These are phyloP conservation scores for Heterotilapia buettikoferi DNA, from an alignment of 2,113 vertebrate genomes.

Conservation along the genomic window DNA sequence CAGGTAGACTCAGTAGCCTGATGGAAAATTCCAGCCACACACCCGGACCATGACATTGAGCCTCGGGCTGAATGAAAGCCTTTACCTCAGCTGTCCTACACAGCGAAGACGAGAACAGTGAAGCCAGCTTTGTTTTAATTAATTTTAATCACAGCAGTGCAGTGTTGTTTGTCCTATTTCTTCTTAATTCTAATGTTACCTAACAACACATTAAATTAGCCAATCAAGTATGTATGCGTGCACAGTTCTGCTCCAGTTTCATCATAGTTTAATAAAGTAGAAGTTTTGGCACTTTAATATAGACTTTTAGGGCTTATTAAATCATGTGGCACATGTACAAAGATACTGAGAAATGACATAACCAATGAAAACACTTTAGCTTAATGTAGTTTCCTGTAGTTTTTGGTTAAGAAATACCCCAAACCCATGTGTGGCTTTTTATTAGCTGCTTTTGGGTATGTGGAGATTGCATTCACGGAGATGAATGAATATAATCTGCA, in stretches of 20 bases:
- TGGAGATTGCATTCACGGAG: background rate
- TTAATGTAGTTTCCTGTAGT: background rate
- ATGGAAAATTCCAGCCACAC: background rate
- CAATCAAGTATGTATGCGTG: background rate
- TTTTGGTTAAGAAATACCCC: background rate
- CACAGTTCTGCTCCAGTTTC: background rate
- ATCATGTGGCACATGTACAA: background rate
- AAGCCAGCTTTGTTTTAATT: background rate
- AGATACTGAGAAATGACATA: background rate
- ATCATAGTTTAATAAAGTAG: background rate
- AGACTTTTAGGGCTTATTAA: background rate
- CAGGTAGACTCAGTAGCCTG: background rate
- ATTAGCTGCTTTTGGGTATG: background rate
- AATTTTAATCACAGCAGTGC: background rate
- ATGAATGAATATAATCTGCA: background rate
- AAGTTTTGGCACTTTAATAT: background rate
- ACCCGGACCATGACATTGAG: background rate
- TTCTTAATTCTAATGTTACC: background rate
- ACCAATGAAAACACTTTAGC: background rate
- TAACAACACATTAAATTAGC: background rate
- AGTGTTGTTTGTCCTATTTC: background rate
- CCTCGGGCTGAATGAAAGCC: background rate
- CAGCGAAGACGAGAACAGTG: background rate
- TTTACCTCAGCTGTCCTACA: background rate
- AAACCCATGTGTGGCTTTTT: background rate